Evolutionary conservation across 1,140 invertebrate genomes (phyloP), one percentile per base, ranked within the genome.

Genomic region (Lucilia sericata): DNA sequence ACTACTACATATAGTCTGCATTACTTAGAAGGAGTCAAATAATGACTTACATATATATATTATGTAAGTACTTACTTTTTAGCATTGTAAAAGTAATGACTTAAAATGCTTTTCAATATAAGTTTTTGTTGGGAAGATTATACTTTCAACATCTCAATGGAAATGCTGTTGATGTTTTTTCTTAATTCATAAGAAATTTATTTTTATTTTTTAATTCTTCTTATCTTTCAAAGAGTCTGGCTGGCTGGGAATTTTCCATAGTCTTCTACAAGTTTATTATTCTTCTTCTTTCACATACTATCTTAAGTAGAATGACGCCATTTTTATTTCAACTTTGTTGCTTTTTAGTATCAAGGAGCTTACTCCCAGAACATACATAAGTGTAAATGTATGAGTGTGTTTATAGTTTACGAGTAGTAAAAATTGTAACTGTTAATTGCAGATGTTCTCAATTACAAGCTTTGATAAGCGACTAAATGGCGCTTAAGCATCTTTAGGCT

Each of bases 351-450:
- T 12, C 42, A 10, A 47, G 19, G 34, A 17, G 17, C 5, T 9
- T 21, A 70, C 60, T 70, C n/a, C 60, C n/a, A n/a, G n/a, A n/a
- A n/a, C n/a, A 65, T n/a, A 70, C 21, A 21, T 70, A n/a, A 60
- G 14, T 17, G 55, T 60, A n/a, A 60, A 3, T 17, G 17, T 2
- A 30, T 7, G 55, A 17, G 55, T 60, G 51, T 60, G 51, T 60
- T 49, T 80, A 80, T 47, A 47, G 75, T 78, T n/a, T 47, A 49
- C n/a, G 76, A 80, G 76, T 80, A 80, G 76, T 80, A 49, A 80
- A 80, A 80, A 80, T 25, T 80, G 76, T 80, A 80, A 80, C 76
- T 80, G 76, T 80, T 80, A 80, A 80, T 80, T 80, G 76, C 76
- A 80, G 76, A 80, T 80, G 76, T 80, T 80, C 42, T n/a, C 76